Percentiles rank a stretch among this genome's conserved stretches.
phyloP scores from a whole-genome alignment of 2,888 invertebrate genomes.

The Stomorhina lunata region DNA sequence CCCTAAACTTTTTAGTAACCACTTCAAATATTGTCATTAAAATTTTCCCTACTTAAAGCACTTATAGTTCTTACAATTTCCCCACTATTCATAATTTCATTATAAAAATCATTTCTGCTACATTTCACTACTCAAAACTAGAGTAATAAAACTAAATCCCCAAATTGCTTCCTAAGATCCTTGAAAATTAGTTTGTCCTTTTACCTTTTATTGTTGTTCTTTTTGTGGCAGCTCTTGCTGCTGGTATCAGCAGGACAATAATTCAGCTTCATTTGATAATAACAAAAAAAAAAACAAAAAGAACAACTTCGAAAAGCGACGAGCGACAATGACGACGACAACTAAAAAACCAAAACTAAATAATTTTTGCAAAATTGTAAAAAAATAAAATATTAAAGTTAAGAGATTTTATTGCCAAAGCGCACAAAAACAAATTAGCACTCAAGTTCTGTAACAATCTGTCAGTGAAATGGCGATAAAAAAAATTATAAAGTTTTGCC shows the following conservation, averaged over 20 bases:
- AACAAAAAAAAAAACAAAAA: slow-evolving; percentile 12
- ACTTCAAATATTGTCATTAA: no score
- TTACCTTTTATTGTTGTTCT: neutral
- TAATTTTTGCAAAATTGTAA: neutral
- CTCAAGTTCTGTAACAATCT: slow-evolving; percentile 63
- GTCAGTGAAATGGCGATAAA: slow-evolving; percentile 61
- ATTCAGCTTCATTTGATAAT: slow-evolving; percentile 57
- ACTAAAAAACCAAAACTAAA: slow-evolving; percentile 20
- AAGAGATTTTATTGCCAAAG: slow-evolving; percentile 47
- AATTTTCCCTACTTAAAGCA: no score
- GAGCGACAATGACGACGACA: neutral
- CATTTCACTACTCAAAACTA: slow-evolving; percentile 13
- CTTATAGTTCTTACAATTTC: neutral
- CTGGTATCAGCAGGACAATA: slow-evolving; percentile 52
- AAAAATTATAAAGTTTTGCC: slow-evolving; percentile 53
- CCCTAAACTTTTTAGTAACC: no score
- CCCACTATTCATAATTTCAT: neutral
- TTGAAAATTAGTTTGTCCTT: slow-evolving; percentile 24
- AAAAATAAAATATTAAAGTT: slow-evolving; percentile 18
- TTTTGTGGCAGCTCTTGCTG: neutral
- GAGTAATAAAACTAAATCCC: slow-evolving; percentile 24
- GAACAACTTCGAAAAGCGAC: no score
- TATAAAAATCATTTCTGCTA: slow-evolving; percentile 24
- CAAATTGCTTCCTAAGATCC: slow-evolving; percentile 38
- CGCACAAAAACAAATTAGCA: slow-evolving; percentile 45